These are phyloP conservation scores for Agrilus biguttatus DNA, from an alignment of 2,888 invertebrate species.

Conservation along the genomic window DNA sequence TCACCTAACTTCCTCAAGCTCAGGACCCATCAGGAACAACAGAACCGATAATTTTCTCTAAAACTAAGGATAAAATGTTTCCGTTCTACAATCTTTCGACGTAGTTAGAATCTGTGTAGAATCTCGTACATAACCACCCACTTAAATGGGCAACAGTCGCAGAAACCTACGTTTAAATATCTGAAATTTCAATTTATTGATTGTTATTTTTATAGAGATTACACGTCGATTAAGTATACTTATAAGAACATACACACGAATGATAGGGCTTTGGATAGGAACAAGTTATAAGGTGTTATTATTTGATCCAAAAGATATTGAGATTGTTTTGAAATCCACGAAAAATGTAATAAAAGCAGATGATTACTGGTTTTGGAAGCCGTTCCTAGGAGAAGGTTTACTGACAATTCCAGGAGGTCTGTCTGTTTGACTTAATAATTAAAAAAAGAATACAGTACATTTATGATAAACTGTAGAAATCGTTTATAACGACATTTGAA, in stretches of 20 bases:
- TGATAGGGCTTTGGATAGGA: constrained; percentile 15
- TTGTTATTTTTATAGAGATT: no score
- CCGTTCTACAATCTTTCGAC: no score
- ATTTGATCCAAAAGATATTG: constrained; percentile 13
- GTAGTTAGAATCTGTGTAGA: no score
- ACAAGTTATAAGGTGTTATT: constrained; percentile 12
- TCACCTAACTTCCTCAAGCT: no score
- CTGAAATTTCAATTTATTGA: no score
- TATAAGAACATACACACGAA: constrained; percentile 6
- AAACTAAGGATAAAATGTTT: no score
- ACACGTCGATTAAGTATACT: no score
- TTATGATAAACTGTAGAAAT: not conserved
- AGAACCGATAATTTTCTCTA: no score
- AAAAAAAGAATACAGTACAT: not conserved
- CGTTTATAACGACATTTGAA: not conserved
- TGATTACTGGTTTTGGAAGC: constrained; percentile 13
- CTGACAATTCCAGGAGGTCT: constrained; percentile 12
- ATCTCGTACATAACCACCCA: no score
- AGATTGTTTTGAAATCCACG: constrained; percentile 11
- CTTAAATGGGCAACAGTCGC: no score
- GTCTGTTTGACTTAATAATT: not conserved
- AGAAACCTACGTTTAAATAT: no score
- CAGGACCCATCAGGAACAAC: no score
- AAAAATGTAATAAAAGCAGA: constrained; percentile 12
- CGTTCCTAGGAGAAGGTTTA: constrained; percentile 16